Evolutionary conservation across 2,797 vertebrate species (phyloP).

Genomic region (Sebastes jordani): DNA sequence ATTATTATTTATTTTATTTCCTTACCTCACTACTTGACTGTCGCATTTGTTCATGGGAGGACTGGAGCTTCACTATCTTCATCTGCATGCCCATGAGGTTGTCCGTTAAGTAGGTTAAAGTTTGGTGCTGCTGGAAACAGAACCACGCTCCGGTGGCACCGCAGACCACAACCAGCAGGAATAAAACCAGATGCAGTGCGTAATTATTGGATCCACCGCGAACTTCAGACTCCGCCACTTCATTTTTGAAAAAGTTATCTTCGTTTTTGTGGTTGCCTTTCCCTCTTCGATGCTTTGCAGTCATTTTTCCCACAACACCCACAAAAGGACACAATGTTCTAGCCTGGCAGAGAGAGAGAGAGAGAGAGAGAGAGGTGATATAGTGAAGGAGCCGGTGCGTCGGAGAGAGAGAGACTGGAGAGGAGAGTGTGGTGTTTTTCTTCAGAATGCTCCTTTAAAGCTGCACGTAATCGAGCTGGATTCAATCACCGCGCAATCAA

Average conservation of each 20-base stretch:
- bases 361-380: slow-evolving; percentile 24
- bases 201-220: slow-evolving; percentile 39
- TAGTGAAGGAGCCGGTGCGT: slow-evolving; percentile 1
- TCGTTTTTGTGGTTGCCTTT: slow-evolving; percentile 77
- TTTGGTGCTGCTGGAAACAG: slow-evolving; percentile 81
- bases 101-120: slow-evolving; percentile 73
- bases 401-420: neutral
- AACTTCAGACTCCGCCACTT: slow-evolving; percentile 58
- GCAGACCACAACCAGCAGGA: slow-evolving; percentile 64
- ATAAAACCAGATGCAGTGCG: slow-evolving; percentile 53
- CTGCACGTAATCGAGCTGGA: neutral
- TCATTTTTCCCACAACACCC: slow-evolving; percentile 57
- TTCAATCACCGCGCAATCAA: slow-evolving; percentile 39
- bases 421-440: neutral
- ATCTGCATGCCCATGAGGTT: slow-evolving; percentile 74
- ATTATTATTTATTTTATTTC: neutral
- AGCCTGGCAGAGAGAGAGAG: slow-evolving; percentile 26
- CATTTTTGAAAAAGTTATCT: slow-evolving; percentile 75
- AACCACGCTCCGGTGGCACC: slow-evolving; percentile 69
- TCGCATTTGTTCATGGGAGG: slow-evolving; percentile 74
- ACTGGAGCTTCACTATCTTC: slow-evolving; percentile 78
- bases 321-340: slow-evolving; percentile 69
- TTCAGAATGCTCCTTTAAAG: slow-evolving; percentile 18
- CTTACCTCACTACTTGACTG: slow-evolving; percentile 76
- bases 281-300: slow-evolving; percentile 80